phyloP scores from a whole-genome alignment of 1,140 invertebrate genomes.

The Danaus plexippus region DNA sequence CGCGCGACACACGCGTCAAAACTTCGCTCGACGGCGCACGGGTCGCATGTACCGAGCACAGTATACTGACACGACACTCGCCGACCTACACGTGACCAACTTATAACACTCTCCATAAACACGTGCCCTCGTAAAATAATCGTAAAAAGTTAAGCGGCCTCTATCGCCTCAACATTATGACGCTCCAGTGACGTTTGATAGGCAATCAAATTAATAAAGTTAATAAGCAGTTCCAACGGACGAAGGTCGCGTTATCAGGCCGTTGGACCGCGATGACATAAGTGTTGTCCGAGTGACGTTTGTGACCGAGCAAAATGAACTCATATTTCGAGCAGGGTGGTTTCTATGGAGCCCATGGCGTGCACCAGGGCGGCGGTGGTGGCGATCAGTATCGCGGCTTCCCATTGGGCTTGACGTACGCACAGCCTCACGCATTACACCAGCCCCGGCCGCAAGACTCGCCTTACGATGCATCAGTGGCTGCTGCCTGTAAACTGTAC shows the following conservation, averaged over 20 bases:
- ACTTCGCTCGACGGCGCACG: slow-evolving; percentile 54
- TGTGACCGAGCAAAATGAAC: slow-evolving; percentile 82
- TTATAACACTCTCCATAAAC: slow-evolving; percentile 58
- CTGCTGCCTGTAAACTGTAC: slow-evolving; percentile 87
- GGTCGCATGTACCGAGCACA: slow-evolving; percentile 33
- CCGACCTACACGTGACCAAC: slow-evolving; percentile 34
- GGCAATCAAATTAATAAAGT: slow-evolving; percentile 70
- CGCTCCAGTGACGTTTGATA: slow-evolving; percentile 68
- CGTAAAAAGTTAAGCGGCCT: slow-evolving; percentile 70
- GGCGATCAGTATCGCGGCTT: slow-evolving; percentile 85
- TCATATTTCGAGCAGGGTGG: slow-evolving; percentile 95
- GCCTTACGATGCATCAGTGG: slow-evolving; percentile 90
- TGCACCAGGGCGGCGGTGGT: slow-evolving; percentile 79
- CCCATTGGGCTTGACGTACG: slow-evolving; percentile 88
- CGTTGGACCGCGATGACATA: slow-evolving; percentile 65
- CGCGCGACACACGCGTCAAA: slow-evolving; percentile 45
- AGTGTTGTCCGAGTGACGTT: slow-evolving; percentile 61
- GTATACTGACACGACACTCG: slow-evolving; percentile 2
- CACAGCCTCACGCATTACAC: slow-evolving; percentile 86
- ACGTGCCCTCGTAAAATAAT: slow-evolving; percentile 70
- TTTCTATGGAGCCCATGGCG: slow-evolving; percentile 92
- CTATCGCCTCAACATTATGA: slow-evolving; percentile 67
- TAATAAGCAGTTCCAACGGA: slow-evolving; percentile 48
- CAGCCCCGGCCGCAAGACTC: slow-evolving; percentile 87
- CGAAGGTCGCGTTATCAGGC: slow-evolving; percentile 64